These are phyloP conservation scores for Hemicrepidius hirtus DNA, from an alignment of 2,888 invertebrate genomes.

Conservation along the genomic window DNA sequence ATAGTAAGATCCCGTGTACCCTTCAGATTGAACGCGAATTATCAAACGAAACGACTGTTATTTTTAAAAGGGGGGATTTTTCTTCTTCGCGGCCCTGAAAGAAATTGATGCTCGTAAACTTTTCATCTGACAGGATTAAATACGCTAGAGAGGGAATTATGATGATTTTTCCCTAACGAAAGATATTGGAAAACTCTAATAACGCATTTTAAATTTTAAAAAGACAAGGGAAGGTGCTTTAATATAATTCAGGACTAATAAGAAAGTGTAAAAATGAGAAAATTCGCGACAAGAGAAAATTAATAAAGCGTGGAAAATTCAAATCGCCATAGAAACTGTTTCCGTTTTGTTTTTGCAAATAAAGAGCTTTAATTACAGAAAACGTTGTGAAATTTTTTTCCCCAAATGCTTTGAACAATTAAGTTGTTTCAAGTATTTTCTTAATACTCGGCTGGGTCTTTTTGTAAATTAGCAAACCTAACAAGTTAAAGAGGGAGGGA, in stretches of 20 bases:
- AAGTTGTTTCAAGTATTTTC: not conserved
- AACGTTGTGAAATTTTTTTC: too few species aligned
- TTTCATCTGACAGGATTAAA: conserved; percentile 10
- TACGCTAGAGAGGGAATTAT: not conserved
- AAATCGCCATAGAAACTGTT: too few species aligned
- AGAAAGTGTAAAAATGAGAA: too few species aligned
- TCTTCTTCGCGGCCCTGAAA: not conserved
- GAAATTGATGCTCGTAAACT: not conserved
- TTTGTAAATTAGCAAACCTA: conserved; percentile 4
- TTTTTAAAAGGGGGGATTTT: not conserved
- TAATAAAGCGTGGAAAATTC: too few species aligned
- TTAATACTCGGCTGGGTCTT: not conserved
- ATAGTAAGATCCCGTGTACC: conserved; percentile 10
- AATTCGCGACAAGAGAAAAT: too few species aligned
- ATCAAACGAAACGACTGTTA: not conserved
- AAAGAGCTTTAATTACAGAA: too few species aligned
- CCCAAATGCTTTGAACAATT: conserved; percentile 19
- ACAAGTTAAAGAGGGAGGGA: conserved; percentile 2
- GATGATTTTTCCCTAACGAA: too few species aligned
- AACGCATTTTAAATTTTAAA: too few species aligned
- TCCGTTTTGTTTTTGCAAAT: too few species aligned
- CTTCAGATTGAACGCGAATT: conserved; percentile 6
- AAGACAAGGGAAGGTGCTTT: too few species aligned
- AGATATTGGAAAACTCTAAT: too few species aligned
- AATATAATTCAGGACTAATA: too few species aligned